Evolutionary conservation across 2,113 vertebrate species (phyloP).

Genomic region (Halichoerus grypus): DNA sequence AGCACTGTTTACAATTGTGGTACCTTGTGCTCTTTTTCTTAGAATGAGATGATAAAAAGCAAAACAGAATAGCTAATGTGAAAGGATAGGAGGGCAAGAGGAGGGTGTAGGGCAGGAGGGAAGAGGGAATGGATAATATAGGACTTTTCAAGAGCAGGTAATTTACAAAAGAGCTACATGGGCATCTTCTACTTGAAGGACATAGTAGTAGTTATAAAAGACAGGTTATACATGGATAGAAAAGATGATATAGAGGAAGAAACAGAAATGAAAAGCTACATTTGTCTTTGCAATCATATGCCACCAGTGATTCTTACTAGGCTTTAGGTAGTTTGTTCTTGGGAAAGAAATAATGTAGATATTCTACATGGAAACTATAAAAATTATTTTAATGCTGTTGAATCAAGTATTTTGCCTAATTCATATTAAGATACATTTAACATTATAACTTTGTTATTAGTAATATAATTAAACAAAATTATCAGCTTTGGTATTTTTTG

Average conservation of each 20-base stretch:
- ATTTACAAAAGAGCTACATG: not conserved
- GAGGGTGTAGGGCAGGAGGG: not conserved
- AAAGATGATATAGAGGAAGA: not conserved
- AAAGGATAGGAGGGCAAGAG: not conserved
- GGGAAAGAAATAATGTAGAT: not conserved
- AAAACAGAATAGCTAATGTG: not conserved
- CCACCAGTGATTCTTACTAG: not conserved
- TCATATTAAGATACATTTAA: not conserved
- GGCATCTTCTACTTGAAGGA: not conserved
- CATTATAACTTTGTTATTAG: constrained; percentile 17
- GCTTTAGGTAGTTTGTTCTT: not conserved
- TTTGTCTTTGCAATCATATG: not conserved
- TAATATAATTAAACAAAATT: constrained; percentile 26
- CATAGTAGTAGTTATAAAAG: not conserved
- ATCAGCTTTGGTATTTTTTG: not conserved
- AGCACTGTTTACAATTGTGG: not conserved
- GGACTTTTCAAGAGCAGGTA: not conserved
- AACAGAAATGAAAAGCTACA: not conserved
- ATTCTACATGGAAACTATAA: constrained; percentile 19
- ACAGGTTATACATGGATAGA: not conserved
- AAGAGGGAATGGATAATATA: not conserved
- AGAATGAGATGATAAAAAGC: not conserved
- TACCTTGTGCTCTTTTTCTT: not conserved
- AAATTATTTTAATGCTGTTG: not conserved
- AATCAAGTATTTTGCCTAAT: not conserved